A percentile compares a stretch with the other conserved stretches of the same genome.
These are phyloP conservation scores for Ceratina japonica DNA, from an alignment of 1,140 invertebrate genomes.

Conservation along the genomic window DNA sequence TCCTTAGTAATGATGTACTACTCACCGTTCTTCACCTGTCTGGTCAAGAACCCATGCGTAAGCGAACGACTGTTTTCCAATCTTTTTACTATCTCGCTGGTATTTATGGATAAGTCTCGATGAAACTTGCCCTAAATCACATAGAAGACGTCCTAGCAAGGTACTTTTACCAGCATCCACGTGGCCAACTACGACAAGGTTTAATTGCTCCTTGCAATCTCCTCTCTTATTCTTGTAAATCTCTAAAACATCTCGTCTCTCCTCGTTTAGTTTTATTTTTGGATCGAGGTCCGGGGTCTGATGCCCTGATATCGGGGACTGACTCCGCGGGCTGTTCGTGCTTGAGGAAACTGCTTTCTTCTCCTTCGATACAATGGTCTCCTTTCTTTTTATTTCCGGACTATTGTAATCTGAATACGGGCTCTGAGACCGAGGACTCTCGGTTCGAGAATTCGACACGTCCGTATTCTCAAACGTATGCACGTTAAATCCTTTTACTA, in stretches of 20 bases:
- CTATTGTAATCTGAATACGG: slow-evolving; percentile 69
- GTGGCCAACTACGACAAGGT: slow-evolving; percentile 98
- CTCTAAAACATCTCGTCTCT: slow-evolving; percentile 79
- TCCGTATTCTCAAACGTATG: slow-evolving; percentile 65
- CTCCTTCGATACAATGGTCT: slow-evolving; percentile 57
- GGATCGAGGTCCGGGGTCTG: slow-evolving; percentile 76
- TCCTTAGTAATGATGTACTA: slow-evolving; percentile 13
- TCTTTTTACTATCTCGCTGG: slow-evolving; percentile 98
- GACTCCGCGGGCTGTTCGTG: slow-evolving; percentile 78
- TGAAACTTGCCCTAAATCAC: slow-evolving; percentile 93
- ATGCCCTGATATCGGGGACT: slow-evolving; percentile 83
- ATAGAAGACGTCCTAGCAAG: slow-evolving; percentile 96
- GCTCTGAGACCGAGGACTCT: slow-evolving; percentile 69
- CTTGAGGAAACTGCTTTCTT: slow-evolving; percentile 63
- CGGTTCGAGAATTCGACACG: slow-evolving; percentile 61
- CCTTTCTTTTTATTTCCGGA: slow-evolving; percentile 64
- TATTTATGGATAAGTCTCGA: slow-evolving; percentile 97
- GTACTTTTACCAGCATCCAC: slow-evolving; percentile 99
- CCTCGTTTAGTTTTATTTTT: slow-evolving; percentile 78
- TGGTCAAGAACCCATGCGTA: slow-evolving; percentile 99
- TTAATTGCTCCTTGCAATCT: slow-evolving; percentile 90
- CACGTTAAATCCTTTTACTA: slow-evolving; percentile 71
- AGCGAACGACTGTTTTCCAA: slow-evolving; percentile 98
- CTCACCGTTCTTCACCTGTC: slow-evolving; percentile 96
- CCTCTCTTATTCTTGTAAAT: slow-evolving; percentile 88